phyloP scores from a whole-genome alignment of 2,888 invertebrate species.

The Eupithecia subumbrata region DNA sequence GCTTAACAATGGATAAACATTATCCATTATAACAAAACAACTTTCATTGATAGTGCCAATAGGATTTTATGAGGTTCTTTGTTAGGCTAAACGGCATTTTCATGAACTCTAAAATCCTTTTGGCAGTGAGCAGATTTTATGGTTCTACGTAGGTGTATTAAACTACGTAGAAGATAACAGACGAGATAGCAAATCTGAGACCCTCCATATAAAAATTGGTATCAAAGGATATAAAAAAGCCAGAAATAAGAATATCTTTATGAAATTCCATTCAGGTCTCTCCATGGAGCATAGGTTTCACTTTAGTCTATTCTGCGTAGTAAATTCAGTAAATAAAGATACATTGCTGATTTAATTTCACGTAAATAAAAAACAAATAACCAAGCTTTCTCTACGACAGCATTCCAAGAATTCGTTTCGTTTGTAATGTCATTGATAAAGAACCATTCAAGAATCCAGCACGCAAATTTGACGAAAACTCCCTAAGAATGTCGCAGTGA shows the following conservation, averaged over 20 bases:
- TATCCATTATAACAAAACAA: neutral
- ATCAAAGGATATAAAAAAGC: neutral
- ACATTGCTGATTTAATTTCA: neutral
- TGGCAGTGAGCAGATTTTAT: neutral
- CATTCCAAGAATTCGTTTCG: neutral
- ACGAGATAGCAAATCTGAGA: neutral
- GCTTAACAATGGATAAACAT: neutral
- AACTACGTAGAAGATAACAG: neutral
- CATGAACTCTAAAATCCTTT: conserved; percentile 6
- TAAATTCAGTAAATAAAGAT: neutral
- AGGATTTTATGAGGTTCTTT: conserved; percentile 5
- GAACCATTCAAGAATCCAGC: neutral
- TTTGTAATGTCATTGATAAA: neutral
- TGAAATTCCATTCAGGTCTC: neutral
- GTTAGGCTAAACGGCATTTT: neutral
- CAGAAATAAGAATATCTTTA: neutral
- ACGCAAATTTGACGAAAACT: neutral
- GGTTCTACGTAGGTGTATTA: neutral
- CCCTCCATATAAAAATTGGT: neutral
- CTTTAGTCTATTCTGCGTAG: neutral
- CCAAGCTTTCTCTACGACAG: neutral
- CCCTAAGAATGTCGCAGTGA: neutral
- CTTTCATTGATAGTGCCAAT: neutral
- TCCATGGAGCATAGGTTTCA: neutral
- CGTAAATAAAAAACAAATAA: neutral